Evolutionary conservation across 2,888 invertebrate species (phyloP), one percentile per base, ranked within the genome.

Genomic region (Dimorphilus gyrociliatus): DNA sequence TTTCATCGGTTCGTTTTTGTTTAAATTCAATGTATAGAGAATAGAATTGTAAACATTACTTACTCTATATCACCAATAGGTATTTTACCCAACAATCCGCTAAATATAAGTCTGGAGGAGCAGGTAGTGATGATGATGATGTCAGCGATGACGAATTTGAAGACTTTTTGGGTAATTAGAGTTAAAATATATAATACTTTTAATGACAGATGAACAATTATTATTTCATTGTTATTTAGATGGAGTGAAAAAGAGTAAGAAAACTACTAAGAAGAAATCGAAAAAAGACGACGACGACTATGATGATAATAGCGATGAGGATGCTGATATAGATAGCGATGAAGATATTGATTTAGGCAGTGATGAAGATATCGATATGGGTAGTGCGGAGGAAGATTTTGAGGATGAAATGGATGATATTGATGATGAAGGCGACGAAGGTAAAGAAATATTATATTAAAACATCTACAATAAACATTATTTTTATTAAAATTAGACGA

Each of bases 111-210:
- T 37, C 33, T 16, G 40, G 38, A 1, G 41, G 42, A 23, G 33
- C 29, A 13, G 37, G 39, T 10, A 42, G 48, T 12, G 70, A 73
- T 25, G 71, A 74, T 19, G 70, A 69, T 24, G 79, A 80, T 26
- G 76, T 85, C 7, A 73, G 71, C 39, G 77, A 77, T 49, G 76
- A 76, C 25, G 80, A 80, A 57, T 79, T 79, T 52, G 75, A 80
- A 42, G 68, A 72, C 32, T 73, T 76, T 52, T 60, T 80, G 21
- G 57, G 58, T 59, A 36, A 32, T 40, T 27, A n/a, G 26, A 24
- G 7, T 14, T 18, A 14, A 30, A 27, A 5, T 15, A 6, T 6
- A 23, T 13, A 21, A 13, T 29, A 13, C 10, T 7, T 23, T 4
- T 29, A 13, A 21, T 8, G 14, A 27, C 12, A 4, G 16, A 5